phyloP scores from a whole-genome alignment of 2,888 invertebrate species.

The Abscondita cerata region DNA sequence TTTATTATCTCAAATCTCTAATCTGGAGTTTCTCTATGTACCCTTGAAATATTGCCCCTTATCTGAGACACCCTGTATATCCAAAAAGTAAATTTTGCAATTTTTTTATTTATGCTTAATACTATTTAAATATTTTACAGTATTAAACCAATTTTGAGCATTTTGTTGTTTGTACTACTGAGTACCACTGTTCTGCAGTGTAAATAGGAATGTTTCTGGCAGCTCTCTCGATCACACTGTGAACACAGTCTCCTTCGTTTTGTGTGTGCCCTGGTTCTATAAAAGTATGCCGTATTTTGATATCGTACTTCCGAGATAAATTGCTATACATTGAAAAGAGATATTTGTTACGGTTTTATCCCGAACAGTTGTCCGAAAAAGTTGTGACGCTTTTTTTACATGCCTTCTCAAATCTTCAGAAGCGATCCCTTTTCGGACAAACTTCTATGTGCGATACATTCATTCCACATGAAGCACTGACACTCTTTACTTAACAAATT shows the following conservation, averaged over 20 bases:
- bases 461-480: slow-evolving; percentile 1
- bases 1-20: no score
- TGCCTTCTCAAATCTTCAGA: background rate
- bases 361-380: background rate
- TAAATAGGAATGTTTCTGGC: background rate
- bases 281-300: background rate
- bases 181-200: background rate
- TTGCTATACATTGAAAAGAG: background rate
- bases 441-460: background rate
- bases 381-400: background rate
- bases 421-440: background rate
- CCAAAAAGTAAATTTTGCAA: no score
- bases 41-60: no score
- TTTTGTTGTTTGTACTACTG: no score
- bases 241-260: background rate
- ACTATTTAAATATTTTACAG: no score
- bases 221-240: background rate
- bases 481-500: background rate
- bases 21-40: no score
- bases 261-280: background rate
- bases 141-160: no score
- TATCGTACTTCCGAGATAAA: background rate
- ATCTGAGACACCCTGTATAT: no score
- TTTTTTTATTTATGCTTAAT: no score
- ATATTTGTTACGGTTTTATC: background rate